Percentiles rank a stretch among this genome's conserved stretches.
Evolutionary conservation across 2,888 invertebrate genomes (phyloP).

Genomic region (Galeopsomyia nigrocyanea): DNA sequence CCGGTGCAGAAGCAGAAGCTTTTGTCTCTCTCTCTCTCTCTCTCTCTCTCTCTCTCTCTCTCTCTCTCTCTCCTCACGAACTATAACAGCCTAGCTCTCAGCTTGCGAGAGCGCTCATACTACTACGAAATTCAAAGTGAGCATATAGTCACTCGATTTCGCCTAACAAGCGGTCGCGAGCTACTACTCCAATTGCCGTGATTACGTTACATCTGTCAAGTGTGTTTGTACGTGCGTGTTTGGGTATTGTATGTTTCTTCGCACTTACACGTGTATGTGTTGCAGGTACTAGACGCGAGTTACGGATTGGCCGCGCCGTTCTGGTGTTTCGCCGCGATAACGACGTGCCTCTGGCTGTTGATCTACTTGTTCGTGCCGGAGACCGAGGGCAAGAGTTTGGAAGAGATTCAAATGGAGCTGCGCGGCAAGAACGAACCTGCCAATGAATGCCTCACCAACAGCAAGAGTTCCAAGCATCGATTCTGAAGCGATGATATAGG

Average conservation of each 20-base stretch:
- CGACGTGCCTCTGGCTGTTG: constrained; percentile 60
- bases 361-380: constrained; percentile 65
- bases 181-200: constrained; percentile 4
- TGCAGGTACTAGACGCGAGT: constrained; percentile 57
- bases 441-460: no score
- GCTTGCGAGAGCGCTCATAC: background rate
- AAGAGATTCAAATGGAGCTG: constrained; percentile 63
- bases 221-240: no score
- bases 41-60: background rate
- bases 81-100: background rate
- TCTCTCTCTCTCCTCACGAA: background rate
- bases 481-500: no score
- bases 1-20: background rate
- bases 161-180: background rate
- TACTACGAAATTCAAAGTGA: constrained; percentile 10
- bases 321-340: constrained; percentile 60
- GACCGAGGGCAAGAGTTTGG: constrained; percentile 66
- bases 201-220: constrained; percentile 19
- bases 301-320: constrained; percentile 62
- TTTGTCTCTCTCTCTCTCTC: constrained; percentile 2
- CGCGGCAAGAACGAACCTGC: constrained; percentile 47
- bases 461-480: no score
- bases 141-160: constrained; percentile 7
- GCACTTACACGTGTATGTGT: constrained; percentile 11
- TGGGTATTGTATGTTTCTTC: no score